Conservation (phyloP, 1,140 invertebrate genomes). For the Drosophila ohnishii region DNA sequence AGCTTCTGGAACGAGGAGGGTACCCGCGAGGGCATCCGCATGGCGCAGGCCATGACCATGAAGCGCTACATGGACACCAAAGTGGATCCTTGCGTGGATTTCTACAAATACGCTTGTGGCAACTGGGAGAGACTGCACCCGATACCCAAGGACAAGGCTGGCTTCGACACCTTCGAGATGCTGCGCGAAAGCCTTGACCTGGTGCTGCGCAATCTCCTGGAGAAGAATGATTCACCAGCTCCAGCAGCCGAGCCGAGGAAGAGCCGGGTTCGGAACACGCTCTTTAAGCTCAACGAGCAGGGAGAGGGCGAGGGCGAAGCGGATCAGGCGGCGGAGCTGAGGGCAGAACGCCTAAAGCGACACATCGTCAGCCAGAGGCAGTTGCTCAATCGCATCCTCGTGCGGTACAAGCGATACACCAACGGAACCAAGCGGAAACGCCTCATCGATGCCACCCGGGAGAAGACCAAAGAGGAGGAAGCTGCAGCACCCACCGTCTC, state of each 20-base stretch:
- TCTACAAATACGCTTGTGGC: slow-evolving; percentile 95
- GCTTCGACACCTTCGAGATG: slow-evolving; percentile 92
- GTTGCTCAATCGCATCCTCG: slow-evolving; percentile 57
- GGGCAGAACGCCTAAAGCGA: slow-evolving; percentile 39
- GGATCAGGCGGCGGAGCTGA: slow-evolving; percentile 46
- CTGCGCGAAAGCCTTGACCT: slow-evolving; percentile 89
- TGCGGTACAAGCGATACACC: slow-evolving; percentile 66
- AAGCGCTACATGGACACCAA: slow-evolving; percentile 89
- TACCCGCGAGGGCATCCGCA: slow-evolving; percentile 83
- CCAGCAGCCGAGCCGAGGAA: slow-evolving; percentile 32
- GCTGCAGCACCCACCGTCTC: background rate
- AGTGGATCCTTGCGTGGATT: slow-evolving; percentile 94
- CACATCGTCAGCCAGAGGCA: slow-evolving; percentile 65
- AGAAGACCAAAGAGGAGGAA: slow-evolving; percentile 58
- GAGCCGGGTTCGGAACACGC: slow-evolving; percentile 43
- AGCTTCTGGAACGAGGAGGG: slow-evolving; percentile 85
- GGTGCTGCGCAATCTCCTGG: slow-evolving; percentile 87
- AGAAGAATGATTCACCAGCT: slow-evolving; percentile 65
- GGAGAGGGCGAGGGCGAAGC: slow-evolving; percentile 36
- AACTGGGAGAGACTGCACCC: slow-evolving; percentile 93
- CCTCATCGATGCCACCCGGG: slow-evolving; percentile 44
- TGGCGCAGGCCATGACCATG: slow-evolving; percentile 87
- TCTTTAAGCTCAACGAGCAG: slow-evolving; percentile 59
- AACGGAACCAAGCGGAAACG: slow-evolving; percentile 58
- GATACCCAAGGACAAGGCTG: slow-evolving; percentile 92